A percentile compares a stretch with the other conserved stretches of the same genome.
Conservation (phyloP, 2,797 vertebrate genomes). For the Lepilemur ruficaudatus region DNA sequence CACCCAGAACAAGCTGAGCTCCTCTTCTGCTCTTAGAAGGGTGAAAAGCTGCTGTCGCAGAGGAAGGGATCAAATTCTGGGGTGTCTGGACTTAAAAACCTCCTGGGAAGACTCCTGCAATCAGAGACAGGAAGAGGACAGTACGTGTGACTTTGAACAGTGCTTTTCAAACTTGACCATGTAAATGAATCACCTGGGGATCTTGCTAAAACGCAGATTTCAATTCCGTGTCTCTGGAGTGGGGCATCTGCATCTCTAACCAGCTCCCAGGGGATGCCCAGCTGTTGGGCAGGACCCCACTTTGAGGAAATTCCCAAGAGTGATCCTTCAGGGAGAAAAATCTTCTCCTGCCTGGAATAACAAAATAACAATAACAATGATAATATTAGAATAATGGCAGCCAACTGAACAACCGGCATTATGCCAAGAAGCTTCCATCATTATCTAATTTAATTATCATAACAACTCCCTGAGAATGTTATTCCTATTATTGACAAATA, state of each 20-base stretch:
- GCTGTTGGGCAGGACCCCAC: neutral
- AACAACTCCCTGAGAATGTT: neutral
- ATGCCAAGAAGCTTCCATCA: neutral
- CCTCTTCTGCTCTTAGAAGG: neutral
- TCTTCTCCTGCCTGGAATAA: neutral
- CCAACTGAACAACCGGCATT: neutral
- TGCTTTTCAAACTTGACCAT: neutral
- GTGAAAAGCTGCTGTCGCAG: no score
- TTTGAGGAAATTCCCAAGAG: neutral
- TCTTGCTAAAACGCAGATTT: neutral
- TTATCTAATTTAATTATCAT: neutral
- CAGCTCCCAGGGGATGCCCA: no score
- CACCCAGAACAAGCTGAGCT: neutral
- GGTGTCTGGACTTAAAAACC: neutral
- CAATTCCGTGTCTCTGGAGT: no score
- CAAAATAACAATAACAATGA: neutral
- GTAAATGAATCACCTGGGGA: neutral
- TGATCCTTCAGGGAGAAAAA: neutral
- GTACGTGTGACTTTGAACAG: neutral
- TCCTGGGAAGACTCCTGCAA: conserved; percentile 22
- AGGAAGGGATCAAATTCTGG: neutral
- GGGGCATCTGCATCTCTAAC: neutral
- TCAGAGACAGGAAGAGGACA: conserved; percentile 14
- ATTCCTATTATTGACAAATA: neutral
- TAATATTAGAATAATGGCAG: neutral